phyloP scores from a whole-genome alignment of 2,888 invertebrate genomes.

The Yponomeuta plumbellus region DNA sequence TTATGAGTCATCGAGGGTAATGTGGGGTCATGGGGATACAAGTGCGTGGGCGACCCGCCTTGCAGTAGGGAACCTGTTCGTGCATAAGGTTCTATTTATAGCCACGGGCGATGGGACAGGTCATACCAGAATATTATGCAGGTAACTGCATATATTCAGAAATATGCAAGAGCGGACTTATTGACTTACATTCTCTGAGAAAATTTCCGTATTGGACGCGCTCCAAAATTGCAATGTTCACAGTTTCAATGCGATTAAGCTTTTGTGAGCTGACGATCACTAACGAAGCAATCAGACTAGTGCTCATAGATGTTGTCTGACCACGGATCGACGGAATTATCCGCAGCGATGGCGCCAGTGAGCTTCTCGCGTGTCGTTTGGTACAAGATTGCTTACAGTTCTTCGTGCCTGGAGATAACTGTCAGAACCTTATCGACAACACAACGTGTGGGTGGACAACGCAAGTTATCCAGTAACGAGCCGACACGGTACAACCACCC shows the following conservation, averaged over 20 bases:
- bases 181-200: neutral
- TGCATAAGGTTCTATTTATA: conserved; percentile 70
- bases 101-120: conserved; percentile 27
- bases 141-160: neutral
- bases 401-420: neutral
- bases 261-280: neutral
- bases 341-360: neutral
- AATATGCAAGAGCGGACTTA: neutral
- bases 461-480: conserved; percentile 46
- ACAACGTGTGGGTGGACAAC: conserved; percentile 46
- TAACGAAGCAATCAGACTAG: neutral
- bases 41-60: conserved; percentile 54
- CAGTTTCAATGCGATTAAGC: neutral
- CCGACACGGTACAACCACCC: conserved; percentile 35
- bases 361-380: neutral
- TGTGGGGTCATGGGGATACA: conserved; percentile 53
- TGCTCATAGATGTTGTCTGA: neutral
- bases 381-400: neutral
- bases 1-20: conserved; percentile 50
- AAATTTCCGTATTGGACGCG: conserved; percentile 1
- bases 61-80: conserved; percentile 62
- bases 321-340: neutral
- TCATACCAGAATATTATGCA: conserved; percentile 24
- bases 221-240: neutral
- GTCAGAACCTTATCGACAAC: conserved; percentile 16